Evolutionary conservation across 2,797 vertebrate species (phyloP).

Genomic region (Hydrophis major): DNA sequence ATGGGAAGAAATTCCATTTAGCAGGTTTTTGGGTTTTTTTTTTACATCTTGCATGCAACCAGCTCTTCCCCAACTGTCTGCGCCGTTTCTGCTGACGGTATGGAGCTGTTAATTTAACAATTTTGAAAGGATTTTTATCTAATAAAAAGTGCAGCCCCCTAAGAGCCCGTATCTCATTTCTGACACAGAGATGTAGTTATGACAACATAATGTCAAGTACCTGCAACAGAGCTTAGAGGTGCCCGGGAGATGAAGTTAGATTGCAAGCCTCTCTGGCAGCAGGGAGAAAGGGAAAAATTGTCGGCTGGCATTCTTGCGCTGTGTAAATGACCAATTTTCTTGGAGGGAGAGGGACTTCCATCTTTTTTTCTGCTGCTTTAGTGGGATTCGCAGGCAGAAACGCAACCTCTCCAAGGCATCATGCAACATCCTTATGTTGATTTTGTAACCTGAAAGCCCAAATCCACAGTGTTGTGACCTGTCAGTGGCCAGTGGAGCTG

Average conservation of each 20-base stretch:
- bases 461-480: background rate
- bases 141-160: slow-evolving; percentile 53
- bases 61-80: slow-evolving; percentile 14
- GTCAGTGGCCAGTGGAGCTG: too few relatives aligned
- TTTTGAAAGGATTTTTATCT: slow-evolving; percentile 63
- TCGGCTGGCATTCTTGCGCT: rapidly evolving
- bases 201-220: background rate
- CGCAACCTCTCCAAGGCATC: rapidly evolving
- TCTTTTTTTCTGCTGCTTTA: rapidly evolving
- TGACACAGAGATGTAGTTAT: slow-evolving; percentile 37
- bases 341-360: background rate
- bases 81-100: slow-evolving; percentile 9
- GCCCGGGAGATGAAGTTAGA: slow-evolving; percentile 1
- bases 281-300: background rate
- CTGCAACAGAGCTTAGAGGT: background rate
- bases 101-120: slow-evolving; percentile 51
- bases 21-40: background rate
- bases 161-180: slow-evolving; percentile 42
- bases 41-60: background rate
- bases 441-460: background rate
- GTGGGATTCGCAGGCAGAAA: background rate
- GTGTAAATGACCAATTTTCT: background rate
- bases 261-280: background rate
- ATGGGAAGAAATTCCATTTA: background rate
- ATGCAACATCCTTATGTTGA: background rate